Evolutionary conservation across 92 coral and sea anemone genomes (phyloP).

Genomic region (Paramuricea clavata): DNA sequence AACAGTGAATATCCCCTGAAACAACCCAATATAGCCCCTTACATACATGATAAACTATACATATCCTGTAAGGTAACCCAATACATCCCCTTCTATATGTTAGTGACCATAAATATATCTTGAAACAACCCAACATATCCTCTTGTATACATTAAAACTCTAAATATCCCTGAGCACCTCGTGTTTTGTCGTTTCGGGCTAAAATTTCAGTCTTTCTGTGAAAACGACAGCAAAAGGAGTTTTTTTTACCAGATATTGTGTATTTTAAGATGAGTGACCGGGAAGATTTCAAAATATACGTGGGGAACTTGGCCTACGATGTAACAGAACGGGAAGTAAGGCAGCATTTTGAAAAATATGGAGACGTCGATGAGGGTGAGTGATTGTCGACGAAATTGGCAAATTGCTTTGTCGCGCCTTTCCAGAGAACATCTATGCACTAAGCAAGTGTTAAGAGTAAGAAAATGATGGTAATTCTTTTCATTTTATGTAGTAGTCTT

Average conservation of each 20-base stretch:
- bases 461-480: too few relatives aligned
- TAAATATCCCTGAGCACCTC: background rate
- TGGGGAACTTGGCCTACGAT: conserved; percentile 21
- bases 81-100: too few relatives aligned
- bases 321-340: background rate
- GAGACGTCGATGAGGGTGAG: conserved; percentile 1
- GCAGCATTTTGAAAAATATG: conserved; percentile 9
- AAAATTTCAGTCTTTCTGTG: background rate
- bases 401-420: too few relatives aligned
- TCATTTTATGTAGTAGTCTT: too few relatives aligned
- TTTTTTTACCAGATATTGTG: background rate
- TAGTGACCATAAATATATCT: background rate
- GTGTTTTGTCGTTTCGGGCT: background rate
- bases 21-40: too few relatives aligned
- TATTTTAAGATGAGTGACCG: conserved; percentile 17
- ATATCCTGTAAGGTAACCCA: too few relatives aligned
- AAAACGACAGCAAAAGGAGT: background rate
- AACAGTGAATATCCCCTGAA: too few relatives aligned
- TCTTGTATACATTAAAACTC: background rate
- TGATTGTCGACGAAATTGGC: background rate
- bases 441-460: too few relatives aligned
- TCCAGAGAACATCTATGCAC: too few relatives aligned
- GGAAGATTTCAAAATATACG: conserved; percentile 11
- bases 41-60: too few relatives aligned
- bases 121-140: background rate